A percentile compares a stretch with the other conserved stretches of the same genome.
phyloP scores from a whole-genome alignment of 2,113 vertebrate species.

The Todiramphus saurophagus region DNA sequence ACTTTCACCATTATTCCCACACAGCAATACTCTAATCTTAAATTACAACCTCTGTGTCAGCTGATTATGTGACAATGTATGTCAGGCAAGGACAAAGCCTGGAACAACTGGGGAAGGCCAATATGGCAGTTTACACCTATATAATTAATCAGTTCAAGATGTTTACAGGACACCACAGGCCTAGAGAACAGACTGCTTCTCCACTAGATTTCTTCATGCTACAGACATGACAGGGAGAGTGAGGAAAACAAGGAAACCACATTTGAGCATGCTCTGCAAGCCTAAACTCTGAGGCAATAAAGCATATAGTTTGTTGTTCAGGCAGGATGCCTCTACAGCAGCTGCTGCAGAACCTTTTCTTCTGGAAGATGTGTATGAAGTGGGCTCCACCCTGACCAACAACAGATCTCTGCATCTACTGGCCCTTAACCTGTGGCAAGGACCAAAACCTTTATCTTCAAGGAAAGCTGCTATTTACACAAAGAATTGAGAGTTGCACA shows the following conservation, averaged over 20 bases:
- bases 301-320: not conserved
- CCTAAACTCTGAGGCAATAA: not conserved
- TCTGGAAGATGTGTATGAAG: not conserved
- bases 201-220: not conserved
- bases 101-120: not conserved
- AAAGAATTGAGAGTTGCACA: not conserved
- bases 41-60: not conserved
- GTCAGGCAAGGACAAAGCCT: not conserved
- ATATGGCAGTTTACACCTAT: not conserved
- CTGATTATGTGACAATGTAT: not conserved
- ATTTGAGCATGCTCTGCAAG: not conserved
- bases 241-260: not conserved
- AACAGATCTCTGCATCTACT: not conserved
- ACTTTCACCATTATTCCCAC: not conserved
- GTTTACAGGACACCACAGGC: not conserved
- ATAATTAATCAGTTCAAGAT: not conserved
- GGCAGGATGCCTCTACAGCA: not conserved
- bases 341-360: not conserved
- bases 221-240: not conserved
- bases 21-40: not conserved
- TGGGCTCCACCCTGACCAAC: not conserved
- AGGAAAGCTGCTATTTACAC: not conserved
- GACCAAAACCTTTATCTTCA: not conserved
- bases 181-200: not conserved
- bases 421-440: not conserved